These are phyloP conservation scores for Ia io DNA, from an alignment of 2,113 vertebrate genomes.

Conservation along the genomic window DNA sequence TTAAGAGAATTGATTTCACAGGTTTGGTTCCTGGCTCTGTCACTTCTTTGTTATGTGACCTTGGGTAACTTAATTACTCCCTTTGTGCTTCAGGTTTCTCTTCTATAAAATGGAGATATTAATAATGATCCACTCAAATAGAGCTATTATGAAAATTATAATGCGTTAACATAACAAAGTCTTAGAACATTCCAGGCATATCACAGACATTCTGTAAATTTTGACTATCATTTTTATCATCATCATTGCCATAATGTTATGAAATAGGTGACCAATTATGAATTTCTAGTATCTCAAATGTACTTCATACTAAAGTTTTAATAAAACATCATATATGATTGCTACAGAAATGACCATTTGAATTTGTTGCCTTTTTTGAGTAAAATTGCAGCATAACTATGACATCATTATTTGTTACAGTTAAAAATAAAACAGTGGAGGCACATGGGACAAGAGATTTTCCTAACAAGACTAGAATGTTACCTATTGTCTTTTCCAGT, in stretches of 20 bases:
- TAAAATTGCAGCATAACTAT: neutral
- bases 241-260: neutral
- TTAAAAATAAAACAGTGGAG: conserved; percentile 60
- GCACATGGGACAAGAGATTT: neutral
- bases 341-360: conserved; percentile 4
- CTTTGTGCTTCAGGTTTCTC: neutral
- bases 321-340: conserved; percentile 4
- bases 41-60: neutral
- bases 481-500: neutral
- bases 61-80: neutral
- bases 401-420: conserved; percentile 4
- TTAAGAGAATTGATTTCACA: neutral
- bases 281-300: neutral
- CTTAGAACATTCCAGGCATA: neutral
- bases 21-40: neutral
- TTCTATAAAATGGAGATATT: neutral
- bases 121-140: neutral
- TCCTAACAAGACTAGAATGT: neutral
- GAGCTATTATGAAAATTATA: neutral
- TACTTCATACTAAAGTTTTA: neutral
- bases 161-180: neutral
- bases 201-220: neutral
- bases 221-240: neutral
- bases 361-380: conserved; percentile 9
- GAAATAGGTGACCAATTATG: neutral